Percentiles rank a stretch among this genome's conserved stretches.
Conservation (phyloP, 2,797 vertebrate genomes). For the Siniperca undulata region DNA sequence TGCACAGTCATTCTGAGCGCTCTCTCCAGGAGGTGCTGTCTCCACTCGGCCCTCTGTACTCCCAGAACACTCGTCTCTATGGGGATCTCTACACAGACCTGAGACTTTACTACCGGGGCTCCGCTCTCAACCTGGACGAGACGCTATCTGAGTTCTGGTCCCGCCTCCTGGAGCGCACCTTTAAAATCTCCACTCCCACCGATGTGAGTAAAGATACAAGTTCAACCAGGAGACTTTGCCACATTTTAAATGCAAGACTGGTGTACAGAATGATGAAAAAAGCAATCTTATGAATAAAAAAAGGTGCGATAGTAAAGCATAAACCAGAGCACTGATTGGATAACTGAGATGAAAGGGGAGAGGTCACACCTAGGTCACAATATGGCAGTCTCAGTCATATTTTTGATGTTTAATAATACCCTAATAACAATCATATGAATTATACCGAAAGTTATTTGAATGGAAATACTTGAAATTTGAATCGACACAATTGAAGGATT, state of each 20-base stretch:
- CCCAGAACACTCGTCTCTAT: conserved; percentile 87
- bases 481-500: background rate
- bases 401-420: background rate
- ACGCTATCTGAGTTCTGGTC: conserved; percentile 93
- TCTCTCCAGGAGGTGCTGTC: conserved; percentile 88
- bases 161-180: conserved; percentile 90
- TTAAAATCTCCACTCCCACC: conserved; percentile 83
- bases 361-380: background rate
- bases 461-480: background rate
- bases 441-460: background rate
- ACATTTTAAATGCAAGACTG: background rate
- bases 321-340: background rate
- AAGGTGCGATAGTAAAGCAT: background rate
- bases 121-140: conserved; percentile 92
- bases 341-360: background rate
- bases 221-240: background rate
- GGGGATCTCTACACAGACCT: conserved; percentile 91
- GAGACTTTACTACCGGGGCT: conserved; percentile 91
- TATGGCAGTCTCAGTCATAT: background rate
- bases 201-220: conserved; percentile 58
- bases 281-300: background rate
- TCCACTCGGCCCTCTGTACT: conserved; percentile 87
- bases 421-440: background rate
- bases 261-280: background rate
- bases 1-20: conserved; percentile 90